Percentiles rank a stretch among this genome's conserved stretches.
phyloP scores from a whole-genome alignment of 2,797 vertebrate species.

The Falco cherrug region DNA sequence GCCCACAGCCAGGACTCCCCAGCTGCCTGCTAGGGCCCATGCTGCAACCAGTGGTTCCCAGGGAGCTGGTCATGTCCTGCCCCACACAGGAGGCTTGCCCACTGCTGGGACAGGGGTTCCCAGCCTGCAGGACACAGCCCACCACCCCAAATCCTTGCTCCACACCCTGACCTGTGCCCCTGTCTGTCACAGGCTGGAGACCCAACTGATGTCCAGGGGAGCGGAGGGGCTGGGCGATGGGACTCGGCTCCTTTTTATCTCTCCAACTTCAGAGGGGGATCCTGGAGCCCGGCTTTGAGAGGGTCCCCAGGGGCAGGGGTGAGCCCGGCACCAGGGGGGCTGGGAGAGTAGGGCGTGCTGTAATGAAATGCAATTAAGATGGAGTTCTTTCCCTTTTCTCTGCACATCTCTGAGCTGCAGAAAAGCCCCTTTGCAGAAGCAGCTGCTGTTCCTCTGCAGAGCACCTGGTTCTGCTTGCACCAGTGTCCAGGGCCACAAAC shows the following conservation, averaged over 20 bases:
- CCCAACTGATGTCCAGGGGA: no score
- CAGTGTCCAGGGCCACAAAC: not conserved
- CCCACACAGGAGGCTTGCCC: not conserved
- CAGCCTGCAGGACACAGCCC: not conserved
- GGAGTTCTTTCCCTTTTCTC: not conserved
- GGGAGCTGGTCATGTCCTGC: not conserved
- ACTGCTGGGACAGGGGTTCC: not conserved
- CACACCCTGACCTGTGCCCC: not conserved
- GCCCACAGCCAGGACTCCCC: not conserved
- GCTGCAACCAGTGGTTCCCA: not conserved
- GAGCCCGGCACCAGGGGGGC: not conserved
- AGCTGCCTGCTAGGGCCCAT: not conserved
- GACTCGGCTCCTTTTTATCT: not conserved
- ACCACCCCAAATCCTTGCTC: not conserved
- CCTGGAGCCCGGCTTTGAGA: not conserved
- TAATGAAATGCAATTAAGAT: not conserved
- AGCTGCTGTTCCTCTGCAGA: not conserved
- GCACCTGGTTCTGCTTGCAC: not conserved
- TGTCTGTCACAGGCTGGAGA: fast-evolving
- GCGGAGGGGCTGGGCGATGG: not conserved
- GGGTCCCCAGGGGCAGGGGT: not conserved
- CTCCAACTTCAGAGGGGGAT: not conserved
- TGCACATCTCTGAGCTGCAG: not conserved
- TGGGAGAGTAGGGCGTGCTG: not conserved
- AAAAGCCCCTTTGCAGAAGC: not conserved